Base-by-base conservation (phyloP, 2,113 vertebrate genomes). In the Acinonyx jubatus region DNA sequence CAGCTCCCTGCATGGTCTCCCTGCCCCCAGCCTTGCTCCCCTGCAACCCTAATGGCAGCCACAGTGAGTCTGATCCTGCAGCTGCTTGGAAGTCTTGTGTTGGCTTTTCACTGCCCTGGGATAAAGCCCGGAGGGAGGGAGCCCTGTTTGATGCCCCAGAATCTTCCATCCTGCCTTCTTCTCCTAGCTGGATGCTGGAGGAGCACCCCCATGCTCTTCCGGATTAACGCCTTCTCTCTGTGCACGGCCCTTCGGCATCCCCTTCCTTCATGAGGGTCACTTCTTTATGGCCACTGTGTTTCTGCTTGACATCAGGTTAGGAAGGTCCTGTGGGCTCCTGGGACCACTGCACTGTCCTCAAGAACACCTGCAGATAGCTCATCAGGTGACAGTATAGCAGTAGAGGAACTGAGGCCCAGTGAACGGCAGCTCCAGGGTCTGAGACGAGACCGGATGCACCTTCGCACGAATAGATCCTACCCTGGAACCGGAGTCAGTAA, bases 381-480 rank as follows among this genome's bases (percentile, higher is more conserved):
- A 45, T 3, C 36, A 27, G 29, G 13, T 25, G 68, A 65, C 65
- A 41, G 38, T 78, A 45, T 7, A 1, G 0, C 23, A 71, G 25
- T 23, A 31, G 36, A 36, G 25, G 79, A 0, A 16, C 38, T 1
- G 36, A 57, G 63, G 38, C 63, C 33, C 1, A 25, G 38, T 2
- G 13, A 23, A 33, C 6, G 12, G 84, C 3, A 45, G 38, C 33
- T 15, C 5, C 11, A 1, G 15, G 1, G 15, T 27, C 61, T 3
- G 11, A 0, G 5, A 52, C 3, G 10, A 13, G 57, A 31, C 48
- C 4, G 11, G 21, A 9, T 0, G 4, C 23, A 16, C 9, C 41
- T 23, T 9, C 38, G n/a, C 23, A 55, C 38, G 7, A 25, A 1
- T 0, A n/a, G 29, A 33, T 16, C 2, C 31, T 15, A 12, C 4